phyloP scores from a whole-genome alignment of 2,113 vertebrate genomes.

The Sturnira hondurensis region DNA sequence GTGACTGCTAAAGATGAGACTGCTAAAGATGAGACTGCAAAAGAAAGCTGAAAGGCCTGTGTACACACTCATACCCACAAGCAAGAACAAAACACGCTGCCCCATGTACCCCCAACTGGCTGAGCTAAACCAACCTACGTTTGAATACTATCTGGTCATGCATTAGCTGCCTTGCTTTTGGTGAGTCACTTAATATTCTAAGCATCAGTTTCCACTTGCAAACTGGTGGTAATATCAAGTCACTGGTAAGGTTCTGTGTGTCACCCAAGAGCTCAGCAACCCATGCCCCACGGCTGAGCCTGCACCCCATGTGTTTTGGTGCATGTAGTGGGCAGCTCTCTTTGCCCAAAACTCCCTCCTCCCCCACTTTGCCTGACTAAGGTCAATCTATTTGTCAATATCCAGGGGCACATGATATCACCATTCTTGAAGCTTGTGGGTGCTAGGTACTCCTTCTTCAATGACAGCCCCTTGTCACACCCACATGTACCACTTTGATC shows the following conservation, averaged over 20 bases:
- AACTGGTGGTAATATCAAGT: neutral
- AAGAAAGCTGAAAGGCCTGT: neutral
- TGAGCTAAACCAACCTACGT: neutral
- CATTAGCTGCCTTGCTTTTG: neutral
- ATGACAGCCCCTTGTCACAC: neutral
- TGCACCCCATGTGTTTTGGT: rapidly evolving
- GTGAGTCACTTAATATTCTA: no score
- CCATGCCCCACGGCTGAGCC: rapidly evolving
- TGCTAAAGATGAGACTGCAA: neutral
- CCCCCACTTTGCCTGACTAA: neutral
- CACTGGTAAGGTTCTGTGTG: neutral
- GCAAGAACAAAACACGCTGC: neutral
- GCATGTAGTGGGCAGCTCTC: neutral
- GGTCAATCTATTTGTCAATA: neutral
- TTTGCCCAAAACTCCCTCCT: neutral
- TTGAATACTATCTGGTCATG: neutral
- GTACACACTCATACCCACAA: no score
- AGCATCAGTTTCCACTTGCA: neutral
- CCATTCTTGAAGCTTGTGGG: neutral
- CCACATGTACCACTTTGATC: neutral
- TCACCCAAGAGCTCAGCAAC: neutral
- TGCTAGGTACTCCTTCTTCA: neutral
- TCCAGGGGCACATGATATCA: neutral
- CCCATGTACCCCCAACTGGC: rapidly evolving
- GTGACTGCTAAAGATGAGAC: neutral